Conservation (phyloP, 1,140 invertebrate species). For the Hetaerina americana region DNA sequence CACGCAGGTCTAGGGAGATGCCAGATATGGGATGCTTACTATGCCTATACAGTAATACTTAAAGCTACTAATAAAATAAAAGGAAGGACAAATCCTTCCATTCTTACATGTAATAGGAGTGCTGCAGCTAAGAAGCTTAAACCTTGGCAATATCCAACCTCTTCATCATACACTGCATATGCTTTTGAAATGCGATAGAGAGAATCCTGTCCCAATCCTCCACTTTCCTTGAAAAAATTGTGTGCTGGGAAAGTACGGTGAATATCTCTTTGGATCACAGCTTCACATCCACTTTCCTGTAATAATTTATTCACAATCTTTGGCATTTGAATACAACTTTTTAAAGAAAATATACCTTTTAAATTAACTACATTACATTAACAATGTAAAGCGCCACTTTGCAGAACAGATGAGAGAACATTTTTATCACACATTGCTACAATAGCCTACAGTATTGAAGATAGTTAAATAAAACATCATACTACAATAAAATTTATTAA, state of each 20-base stretch:
- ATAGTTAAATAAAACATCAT: too few species aligned
- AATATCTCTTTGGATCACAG: constrained; percentile 90
- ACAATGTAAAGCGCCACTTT: too few species aligned
- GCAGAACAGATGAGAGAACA: too few species aligned
- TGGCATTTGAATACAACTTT: too few species aligned
- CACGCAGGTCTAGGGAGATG: not conserved
- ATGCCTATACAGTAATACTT: not conserved
- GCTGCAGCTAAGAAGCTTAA: constrained; percentile 93
- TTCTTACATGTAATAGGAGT: constrained; percentile 81
- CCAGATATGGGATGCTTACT: not conserved
- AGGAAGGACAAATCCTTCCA: not conserved
- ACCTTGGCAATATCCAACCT: constrained; percentile 98
- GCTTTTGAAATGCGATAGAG: constrained; percentile 92
- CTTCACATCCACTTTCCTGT: constrained; percentile 79
- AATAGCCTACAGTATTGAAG: too few species aligned
- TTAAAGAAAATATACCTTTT: too few species aligned
- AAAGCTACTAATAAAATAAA: not conserved
- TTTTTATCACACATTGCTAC: too few species aligned
- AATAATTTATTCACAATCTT: constrained; percentile 16
- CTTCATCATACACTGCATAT: constrained; percentile 92
- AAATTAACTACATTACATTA: too few species aligned
- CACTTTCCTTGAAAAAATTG: constrained; percentile 90
- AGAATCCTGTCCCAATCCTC: constrained; percentile 85
- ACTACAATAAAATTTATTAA: too few species aligned
- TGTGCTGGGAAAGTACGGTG: constrained; percentile 97